phyloP scores from a whole-genome alignment of 2,888 invertebrate genomes.

The Dioctria rufipes region DNA sequence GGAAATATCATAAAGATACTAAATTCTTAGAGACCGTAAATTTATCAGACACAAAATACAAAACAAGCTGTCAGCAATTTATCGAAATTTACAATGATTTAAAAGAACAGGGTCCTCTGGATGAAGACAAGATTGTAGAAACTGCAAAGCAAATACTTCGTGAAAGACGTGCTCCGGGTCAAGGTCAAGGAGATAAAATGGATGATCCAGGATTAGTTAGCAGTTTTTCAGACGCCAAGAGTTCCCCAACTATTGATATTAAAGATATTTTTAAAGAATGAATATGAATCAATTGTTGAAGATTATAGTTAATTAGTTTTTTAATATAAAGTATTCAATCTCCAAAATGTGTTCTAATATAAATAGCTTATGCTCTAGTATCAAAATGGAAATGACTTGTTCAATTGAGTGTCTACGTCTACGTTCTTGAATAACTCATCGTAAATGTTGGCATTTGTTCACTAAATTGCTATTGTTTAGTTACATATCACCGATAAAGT shows the following conservation, averaged over 20 bases:
- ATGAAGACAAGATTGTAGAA: conserved; percentile 73
- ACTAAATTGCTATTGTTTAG: too few relatives aligned
- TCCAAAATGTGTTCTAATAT: too few relatives aligned
- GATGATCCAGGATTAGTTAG: background rate
- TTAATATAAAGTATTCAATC: too few relatives aligned
- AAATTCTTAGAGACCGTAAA: conserved; percentile 74
- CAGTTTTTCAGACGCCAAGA: conserved; percentile 22
- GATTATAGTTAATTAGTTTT: too few relatives aligned
- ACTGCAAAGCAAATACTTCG: conserved; percentile 71
- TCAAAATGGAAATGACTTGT: too few relatives aligned
- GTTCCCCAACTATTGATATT: background rate
- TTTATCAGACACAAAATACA: conserved; percentile 72
- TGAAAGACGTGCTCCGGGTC: background rate
- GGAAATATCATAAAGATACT: conserved; percentile 78
- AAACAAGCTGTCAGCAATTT: conserved; percentile 75
- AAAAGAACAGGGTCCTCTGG: conserved; percentile 73
- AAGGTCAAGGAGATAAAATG: background rate
- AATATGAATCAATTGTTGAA: background rate
- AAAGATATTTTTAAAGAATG: conserved; percentile 47
- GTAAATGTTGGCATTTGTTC: too few relatives aligned
- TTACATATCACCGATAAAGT: too few relatives aligned
- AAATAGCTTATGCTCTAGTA: too few relatives aligned
- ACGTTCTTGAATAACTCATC: too few relatives aligned
- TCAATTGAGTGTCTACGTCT: too few relatives aligned
- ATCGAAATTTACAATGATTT: conserved; percentile 76